phyloP scores from a whole-genome alignment of 2,888 invertebrate genomes.

The Crematogaster levior region DNA sequence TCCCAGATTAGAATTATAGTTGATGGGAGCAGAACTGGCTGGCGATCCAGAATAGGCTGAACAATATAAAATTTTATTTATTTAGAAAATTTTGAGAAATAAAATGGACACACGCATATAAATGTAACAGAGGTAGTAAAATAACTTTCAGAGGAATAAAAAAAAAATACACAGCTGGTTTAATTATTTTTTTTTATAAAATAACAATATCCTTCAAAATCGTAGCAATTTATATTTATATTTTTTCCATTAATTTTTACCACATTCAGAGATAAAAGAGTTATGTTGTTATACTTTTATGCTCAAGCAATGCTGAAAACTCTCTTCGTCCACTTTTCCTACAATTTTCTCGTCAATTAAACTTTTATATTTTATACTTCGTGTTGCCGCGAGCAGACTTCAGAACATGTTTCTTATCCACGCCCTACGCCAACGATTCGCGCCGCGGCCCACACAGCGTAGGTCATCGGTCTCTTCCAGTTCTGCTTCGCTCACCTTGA shows the following conservation, averaged over 20 bases:
- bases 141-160: neutral
- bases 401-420: neutral
- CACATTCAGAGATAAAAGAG: neutral
- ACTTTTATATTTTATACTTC: neutral
- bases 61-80: slow-evolving; percentile 8
- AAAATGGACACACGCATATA: neutral
- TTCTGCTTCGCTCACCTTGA: slow-evolving; percentile 65
- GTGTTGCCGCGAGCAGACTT: neutral
- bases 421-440: slow-evolving; percentile 9
- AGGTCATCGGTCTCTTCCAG: neutral
- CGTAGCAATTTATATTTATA: neutral
- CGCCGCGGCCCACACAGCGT: neutral
- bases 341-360: neutral
- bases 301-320: neutral
- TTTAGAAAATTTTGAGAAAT: neutral
- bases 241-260: neutral
- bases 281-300: neutral
- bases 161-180: neutral
- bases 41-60: slow-evolving; percentile 72
- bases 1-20: slow-evolving; percentile 65
- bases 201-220: neutral
- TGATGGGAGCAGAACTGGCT: slow-evolving; percentile 62
- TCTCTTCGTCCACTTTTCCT: neutral
- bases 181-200: neutral
- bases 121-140: neutral